These are phyloP conservation scores for Mobula hypostoma DNA, from an alignment of 2,113 vertebrate genomes.

Conservation along the genomic window DNA sequence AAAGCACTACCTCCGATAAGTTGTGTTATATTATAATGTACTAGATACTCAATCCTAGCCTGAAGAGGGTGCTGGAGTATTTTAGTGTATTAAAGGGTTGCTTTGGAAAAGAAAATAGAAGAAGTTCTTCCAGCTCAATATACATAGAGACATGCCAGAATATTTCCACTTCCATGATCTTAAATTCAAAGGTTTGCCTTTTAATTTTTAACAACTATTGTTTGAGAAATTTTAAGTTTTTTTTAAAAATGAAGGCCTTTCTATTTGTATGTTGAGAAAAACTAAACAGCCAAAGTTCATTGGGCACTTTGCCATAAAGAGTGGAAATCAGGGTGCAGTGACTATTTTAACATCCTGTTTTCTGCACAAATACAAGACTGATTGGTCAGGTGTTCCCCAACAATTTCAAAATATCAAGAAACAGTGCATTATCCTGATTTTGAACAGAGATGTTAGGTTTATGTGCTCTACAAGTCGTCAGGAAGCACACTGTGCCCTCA, in stretches of 20 bases:
- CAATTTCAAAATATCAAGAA: neutral
- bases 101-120: neutral
- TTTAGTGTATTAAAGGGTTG: neutral
- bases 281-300: too few relatives aligned
- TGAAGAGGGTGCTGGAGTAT: neutral
- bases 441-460: neutral
- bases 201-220: neutral
- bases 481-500: neutral
- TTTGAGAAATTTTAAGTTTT: neutral
- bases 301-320: neutral
- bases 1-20: neutral
- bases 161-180: neutral
- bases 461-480: neutral
- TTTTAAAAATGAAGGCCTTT: neutral
- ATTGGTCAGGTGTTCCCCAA: neutral
- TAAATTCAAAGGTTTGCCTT: neutral
- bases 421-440: neutral
- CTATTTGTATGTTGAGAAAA: neutral
- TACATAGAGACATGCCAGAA: neutral
- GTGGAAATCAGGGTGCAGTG: neutral
- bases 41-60: neutral
- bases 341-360: neutral
- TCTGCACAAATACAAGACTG: neutral
- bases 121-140: too few relatives aligned
- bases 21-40: neutral